phyloP scores from a whole-genome alignment of 2,797 vertebrate species.

The Esox masquinongy region DNA sequence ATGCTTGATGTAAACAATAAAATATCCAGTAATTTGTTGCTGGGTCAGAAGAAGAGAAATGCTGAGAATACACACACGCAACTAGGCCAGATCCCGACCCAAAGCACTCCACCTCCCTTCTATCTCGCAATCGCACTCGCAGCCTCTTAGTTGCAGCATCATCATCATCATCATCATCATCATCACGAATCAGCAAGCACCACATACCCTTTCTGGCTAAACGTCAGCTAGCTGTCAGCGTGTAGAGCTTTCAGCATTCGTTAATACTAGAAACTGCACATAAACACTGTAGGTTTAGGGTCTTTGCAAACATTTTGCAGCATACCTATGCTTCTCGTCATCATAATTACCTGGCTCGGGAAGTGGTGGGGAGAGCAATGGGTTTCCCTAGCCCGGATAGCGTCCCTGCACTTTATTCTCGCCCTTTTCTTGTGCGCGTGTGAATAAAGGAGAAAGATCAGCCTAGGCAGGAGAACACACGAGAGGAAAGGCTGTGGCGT shows the following conservation, averaged over 20 bases:
- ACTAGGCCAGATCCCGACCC: conserved; percentile 44
- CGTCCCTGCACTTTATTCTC: conserved; percentile 33
- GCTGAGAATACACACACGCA: not conserved
- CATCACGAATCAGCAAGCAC: conserved; percentile 5
- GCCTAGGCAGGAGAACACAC: not conserved
- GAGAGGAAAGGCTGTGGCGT: not conserved
- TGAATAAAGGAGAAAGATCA: conserved; percentile 12
- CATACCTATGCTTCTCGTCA: conserved; percentile 21
- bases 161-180: conserved; percentile 41
- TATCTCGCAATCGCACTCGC: conserved; percentile 52
- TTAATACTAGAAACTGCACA: not conserved
- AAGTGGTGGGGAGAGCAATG: conserved; percentile 53
- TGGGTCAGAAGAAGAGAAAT: conserved; percentile 1
- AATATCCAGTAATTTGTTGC: not conserved
- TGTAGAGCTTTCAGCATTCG: not conserved
- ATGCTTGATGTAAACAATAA: not conserved
- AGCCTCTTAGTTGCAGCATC: conserved; percentile 51
- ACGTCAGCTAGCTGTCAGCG: not conserved
- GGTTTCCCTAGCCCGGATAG: conserved; percentile 59
- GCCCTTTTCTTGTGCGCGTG: conserved; percentile 35
- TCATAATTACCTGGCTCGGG: conserved; percentile 66
- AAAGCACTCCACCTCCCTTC: conserved; percentile 52
- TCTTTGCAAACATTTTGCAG: conserved; percentile 5
- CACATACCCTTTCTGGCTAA: not conserved
- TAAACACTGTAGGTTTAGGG: not conserved